Evolutionary conservation across 1,140 invertebrate genomes (phyloP).

Genomic region (Oryzaephilus surinamensis): DNA sequence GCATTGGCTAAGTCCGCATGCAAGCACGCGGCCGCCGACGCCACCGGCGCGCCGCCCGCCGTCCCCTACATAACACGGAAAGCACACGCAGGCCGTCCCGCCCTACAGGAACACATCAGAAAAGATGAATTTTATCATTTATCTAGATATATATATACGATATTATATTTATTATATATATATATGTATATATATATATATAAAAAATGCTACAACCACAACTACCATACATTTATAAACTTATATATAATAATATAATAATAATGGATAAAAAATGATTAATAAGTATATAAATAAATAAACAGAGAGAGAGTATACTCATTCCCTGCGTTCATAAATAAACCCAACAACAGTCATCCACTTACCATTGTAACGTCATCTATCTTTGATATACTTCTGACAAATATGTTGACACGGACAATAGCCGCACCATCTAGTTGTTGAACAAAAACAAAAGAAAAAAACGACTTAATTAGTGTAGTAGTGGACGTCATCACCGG

Average conservation of each 20-base stretch:
- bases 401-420: constrained; percentile 92
- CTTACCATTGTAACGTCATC: constrained; percentile 98
- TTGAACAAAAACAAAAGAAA: constrained; percentile 28
- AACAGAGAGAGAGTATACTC: too few species aligned
- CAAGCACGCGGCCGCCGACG: constrained; percentile 17
- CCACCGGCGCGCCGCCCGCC: constrained; percentile 14
- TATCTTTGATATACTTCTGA: constrained; percentile 96
- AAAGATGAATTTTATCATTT: too few species aligned
- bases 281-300: too few species aligned
- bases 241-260: too few species aligned
- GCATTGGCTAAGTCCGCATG: constrained; percentile 24
- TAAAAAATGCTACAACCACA: too few species aligned
- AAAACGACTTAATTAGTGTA: constrained; percentile 27
- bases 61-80: constrained; percentile 18
- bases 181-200: too few species aligned
- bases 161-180: too few species aligned
- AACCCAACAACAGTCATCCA: too few species aligned
- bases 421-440: constrained; percentile 77
- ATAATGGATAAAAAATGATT: too few species aligned
- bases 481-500: constrained; percentile 23
- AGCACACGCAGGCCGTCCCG: constrained; percentile 24
- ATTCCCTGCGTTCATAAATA: constrained; percentile 30
- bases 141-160: too few species aligned
- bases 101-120: constrained; percentile 15
- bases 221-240: too few species aligned